These are phyloP conservation scores for Eupithecia pulchellata DNA, from an alignment of 2,888 invertebrate species.

Conservation along the genomic window DNA sequence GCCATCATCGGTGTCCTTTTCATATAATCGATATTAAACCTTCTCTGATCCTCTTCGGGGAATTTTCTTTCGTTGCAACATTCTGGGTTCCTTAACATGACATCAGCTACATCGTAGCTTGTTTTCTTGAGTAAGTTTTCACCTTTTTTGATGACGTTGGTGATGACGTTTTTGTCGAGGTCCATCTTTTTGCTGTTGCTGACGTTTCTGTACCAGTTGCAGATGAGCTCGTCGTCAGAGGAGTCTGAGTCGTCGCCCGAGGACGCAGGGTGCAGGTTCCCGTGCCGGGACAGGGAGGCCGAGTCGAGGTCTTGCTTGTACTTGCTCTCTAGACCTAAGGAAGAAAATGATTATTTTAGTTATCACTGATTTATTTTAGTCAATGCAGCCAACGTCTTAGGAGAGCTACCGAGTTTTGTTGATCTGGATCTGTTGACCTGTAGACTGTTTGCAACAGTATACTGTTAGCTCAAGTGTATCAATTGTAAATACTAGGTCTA, in stretches of 20 bases:
- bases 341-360: background rate
- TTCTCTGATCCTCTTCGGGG: conserved; percentile 61
- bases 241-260: conserved; percentile 53
- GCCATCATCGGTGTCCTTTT: conserved; percentile 60
- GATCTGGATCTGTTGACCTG: too few relatives aligned
- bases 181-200: conserved; percentile 58
- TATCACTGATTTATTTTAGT: too few relatives aligned
- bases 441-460: too few relatives aligned
- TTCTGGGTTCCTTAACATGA: conserved; percentile 57
- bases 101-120: conserved; percentile 67
- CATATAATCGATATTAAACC: conserved; percentile 67
- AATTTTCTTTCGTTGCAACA: conserved; percentile 57
- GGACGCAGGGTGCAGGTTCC: conserved; percentile 62
- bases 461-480: too few relatives aligned
- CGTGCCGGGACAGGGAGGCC: conserved; percentile 62
- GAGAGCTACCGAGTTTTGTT: too few relatives aligned
- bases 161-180: conserved; percentile 56
- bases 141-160: conserved; percentile 60
- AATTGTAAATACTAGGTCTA: too few relatives aligned
- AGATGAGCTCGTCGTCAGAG: conserved; percentile 54
- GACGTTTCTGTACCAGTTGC: conserved; percentile 56
- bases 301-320: conserved; percentile 58
- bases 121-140: conserved; percentile 63
- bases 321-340: conserved; percentile 51
- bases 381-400: too few relatives aligned